Percentiles rank a stretch among this genome's conserved stretches.
Evolutionary conservation across 2,888 invertebrate species (phyloP).

Genomic region (Eupithecia vulgata): DNA sequence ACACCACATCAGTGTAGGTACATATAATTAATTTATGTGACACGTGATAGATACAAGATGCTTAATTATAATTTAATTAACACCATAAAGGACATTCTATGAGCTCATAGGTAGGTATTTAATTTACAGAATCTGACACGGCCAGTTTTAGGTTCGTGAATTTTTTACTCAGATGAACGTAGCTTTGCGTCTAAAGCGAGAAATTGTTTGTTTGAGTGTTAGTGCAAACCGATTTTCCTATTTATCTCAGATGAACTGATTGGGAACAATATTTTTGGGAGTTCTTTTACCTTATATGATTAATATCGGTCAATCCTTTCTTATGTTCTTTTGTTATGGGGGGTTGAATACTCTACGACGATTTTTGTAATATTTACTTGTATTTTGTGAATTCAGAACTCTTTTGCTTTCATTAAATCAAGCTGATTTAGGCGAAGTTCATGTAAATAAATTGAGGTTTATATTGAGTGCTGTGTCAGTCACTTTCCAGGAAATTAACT

Average conservation of each 20-base stretch:
- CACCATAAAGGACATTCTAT: background rate
- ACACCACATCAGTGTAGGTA: background rate
- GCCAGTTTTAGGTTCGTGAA: too few relatives aligned
- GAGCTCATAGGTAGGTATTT: background rate
- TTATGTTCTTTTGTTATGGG: background rate
- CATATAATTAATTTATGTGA: too few relatives aligned
- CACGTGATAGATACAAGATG: background rate
- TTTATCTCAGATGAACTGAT: background rate
- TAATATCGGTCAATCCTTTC: background rate
- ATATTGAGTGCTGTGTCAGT: slow-evolving; percentile 3
- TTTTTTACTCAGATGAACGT: too few relatives aligned
- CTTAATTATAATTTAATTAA: background rate
- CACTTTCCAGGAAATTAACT: slow-evolving; percentile 9
- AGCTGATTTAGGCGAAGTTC: background rate
- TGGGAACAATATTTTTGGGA: background rate
- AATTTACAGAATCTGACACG: background rate
- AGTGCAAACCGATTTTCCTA: background rate
- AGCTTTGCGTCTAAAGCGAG: background rate
- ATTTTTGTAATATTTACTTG: too few relatives aligned
- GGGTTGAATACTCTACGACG: background rate
- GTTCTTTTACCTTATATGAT: background rate
- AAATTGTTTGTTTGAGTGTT: background rate
- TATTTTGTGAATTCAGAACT: background rate
- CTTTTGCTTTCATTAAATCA: background rate
- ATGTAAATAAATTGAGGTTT: background rate